These are phyloP conservation scores for Odontomachus brunneus DNA, from an alignment of 1,140 invertebrate genomes.

Conservation along the genomic window DNA sequence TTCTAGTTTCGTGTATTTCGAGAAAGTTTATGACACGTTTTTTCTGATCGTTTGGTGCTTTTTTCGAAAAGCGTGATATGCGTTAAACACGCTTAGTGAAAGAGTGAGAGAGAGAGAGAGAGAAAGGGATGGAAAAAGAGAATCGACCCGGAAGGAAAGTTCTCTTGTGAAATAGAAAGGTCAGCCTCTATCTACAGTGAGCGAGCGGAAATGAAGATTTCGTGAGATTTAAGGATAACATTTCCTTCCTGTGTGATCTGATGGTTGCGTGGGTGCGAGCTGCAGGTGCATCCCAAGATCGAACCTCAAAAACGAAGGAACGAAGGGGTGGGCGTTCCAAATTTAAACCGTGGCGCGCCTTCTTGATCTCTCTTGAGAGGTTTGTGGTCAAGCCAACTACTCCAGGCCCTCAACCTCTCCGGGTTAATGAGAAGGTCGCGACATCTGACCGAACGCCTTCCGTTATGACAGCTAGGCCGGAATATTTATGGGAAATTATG, in stretches of 20 bases:
- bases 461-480: slow-evolving; percentile 79
- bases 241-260: slow-evolving; percentile 73
- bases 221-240: slow-evolving; percentile 67
- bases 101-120: background rate
- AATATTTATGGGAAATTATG: slow-evolving; percentile 80
- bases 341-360: slow-evolving; percentile 74
- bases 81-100: background rate
- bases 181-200: background rate
- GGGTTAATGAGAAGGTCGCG: slow-evolving; percentile 81
- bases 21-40: background rate
- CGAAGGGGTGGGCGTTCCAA: slow-evolving; percentile 78
- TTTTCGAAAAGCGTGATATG: background rate
- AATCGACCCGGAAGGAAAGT: slow-evolving; percentile 36
- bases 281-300: slow-evolving; percentile 79
- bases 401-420: slow-evolving; percentile 54
- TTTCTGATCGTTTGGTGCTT: background rate
- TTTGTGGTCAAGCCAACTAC: slow-evolving; percentile 79
- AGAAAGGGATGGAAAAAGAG: too few relatives aligned
- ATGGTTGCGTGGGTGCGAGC: slow-evolving; percentile 70
- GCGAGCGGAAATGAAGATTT: slow-evolving; percentile 76
- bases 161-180: slow-evolving; percentile 36
- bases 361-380: slow-evolving; percentile 73
- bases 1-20: background rate
- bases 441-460: slow-evolving; percentile 80
- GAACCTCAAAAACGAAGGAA: slow-evolving; percentile 60